Conservation (phyloP, 2,113 vertebrate species). For the Centrocercus urophasianus region DNA sequence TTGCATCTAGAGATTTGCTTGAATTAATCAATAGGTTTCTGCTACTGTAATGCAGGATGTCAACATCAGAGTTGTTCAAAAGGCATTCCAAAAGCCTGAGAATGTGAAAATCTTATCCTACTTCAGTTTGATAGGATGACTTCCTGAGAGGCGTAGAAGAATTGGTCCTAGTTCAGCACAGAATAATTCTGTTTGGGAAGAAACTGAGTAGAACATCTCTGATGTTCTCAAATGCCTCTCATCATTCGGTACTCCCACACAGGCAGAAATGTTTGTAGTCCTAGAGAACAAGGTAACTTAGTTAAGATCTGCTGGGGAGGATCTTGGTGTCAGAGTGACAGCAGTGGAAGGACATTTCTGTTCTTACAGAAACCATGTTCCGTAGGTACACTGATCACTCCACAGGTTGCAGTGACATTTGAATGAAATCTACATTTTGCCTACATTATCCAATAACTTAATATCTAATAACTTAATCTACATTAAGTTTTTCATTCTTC, state of each 20-base stretch:
- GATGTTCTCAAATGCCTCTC: neutral
- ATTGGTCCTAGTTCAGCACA: neutral
- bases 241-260: neutral
- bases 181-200: constrained; percentile 63
- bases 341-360: neutral
- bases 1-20: neutral
- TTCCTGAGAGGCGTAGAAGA: neutral
- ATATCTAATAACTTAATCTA: no score
- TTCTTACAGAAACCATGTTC: neutral
- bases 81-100: neutral
- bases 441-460: neutral
- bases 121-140: neutral
- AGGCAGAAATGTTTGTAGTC: neutral
- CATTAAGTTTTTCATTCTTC: neutral
- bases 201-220: constrained; percentile 67
- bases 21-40: neutral
- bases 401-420: neutral
- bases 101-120: neutral
- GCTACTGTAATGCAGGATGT: neutral
- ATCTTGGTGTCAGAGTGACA: neutral
- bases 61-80: neutral
- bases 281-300: neutral
- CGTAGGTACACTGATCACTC: neutral
- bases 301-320: neutral
- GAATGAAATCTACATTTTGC: neutral